These are phyloP conservation scores for Zoanthus gigantus DNA, from an alignment of 92 coral and sea anemone species.

Conservation along the genomic window DNA sequence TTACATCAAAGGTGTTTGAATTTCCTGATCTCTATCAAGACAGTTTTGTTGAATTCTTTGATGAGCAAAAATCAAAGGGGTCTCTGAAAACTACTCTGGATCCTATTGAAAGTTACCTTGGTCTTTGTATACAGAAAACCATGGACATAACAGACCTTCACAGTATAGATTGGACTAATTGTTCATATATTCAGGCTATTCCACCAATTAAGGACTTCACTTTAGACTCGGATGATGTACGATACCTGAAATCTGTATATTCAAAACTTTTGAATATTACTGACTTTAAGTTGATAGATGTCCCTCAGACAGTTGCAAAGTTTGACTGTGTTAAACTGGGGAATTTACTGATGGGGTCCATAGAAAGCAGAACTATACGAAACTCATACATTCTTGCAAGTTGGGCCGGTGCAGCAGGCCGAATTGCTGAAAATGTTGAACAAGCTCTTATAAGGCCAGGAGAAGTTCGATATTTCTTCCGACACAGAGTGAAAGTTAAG, in stretches of 20 bases:
- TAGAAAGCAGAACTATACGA: constrained; percentile 50
- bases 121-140: constrained; percentile 28
- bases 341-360: constrained; percentile 44
- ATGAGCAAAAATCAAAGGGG: neutral
- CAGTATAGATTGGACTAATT: constrained; percentile 56
- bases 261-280: constrained; percentile 41
- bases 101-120: constrained; percentile 35
- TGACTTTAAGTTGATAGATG: constrained; percentile 15
- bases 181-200: constrained; percentile 7
- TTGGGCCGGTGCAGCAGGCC: constrained; percentile 56
- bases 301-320: constrained; percentile 55
- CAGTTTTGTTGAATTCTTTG: constrained; percentile 48
- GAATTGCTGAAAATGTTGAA: neutral
- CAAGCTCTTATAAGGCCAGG: neutral
- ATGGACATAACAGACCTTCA: constrained; percentile 20
- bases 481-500: constrained; percentile 58
- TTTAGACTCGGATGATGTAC: constrained; percentile 59
- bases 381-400: constrained; percentile 64
- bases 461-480: constrained; percentile 35
- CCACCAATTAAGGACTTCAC: constrained; percentile 58
- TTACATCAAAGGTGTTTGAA: constrained; percentile 40
- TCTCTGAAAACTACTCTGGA: constrained; percentile 58
- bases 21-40: constrained; percentile 57
- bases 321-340: constrained; percentile 46
- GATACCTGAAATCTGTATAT: constrained; percentile 47